A percentile compares a stretch with the other conserved stretches of the same genome.
These are phyloP conservation scores for Mionectes olivaceus DNA, from an alignment of 2,797 vertebrate genomes.

Conservation along the genomic window DNA sequence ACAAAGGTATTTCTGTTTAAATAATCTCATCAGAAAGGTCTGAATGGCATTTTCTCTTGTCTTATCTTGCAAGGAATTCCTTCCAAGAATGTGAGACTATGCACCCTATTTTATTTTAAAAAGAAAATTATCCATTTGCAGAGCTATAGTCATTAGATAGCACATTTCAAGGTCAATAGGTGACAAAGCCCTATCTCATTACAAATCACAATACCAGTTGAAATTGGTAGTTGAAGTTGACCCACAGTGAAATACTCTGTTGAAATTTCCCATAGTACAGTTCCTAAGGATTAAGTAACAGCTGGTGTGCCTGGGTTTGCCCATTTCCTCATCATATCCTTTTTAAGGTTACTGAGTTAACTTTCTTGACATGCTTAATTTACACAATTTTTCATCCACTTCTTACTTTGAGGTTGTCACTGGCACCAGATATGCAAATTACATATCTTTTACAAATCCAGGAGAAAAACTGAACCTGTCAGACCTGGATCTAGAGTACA, in stretches of 20 bases:
- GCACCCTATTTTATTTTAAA: neutral
- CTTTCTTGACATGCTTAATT: neutral
- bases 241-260: neutral
- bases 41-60: neutral
- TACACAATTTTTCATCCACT: neutral
- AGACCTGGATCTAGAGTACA: neutral
- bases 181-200: neutral
- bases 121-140: neutral
- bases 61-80: neutral
- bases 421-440: neutral
- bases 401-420: neutral
- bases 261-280: neutral
- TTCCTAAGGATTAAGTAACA: neutral
- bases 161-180: neutral
- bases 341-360: neutral
- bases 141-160: neutral
- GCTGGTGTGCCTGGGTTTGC: neutral
- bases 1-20: neutral
- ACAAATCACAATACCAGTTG: neutral
- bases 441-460: neutral
- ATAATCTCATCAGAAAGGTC: neutral
- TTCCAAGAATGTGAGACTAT: neutral
- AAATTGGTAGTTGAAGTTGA: too few relatives aligned
- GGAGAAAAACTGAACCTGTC: neutral
- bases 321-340: neutral